These are phyloP conservation scores for Zaprionus tsacasi DNA, from an alignment of 1,140 invertebrate species.

Conservation along the genomic window DNA sequence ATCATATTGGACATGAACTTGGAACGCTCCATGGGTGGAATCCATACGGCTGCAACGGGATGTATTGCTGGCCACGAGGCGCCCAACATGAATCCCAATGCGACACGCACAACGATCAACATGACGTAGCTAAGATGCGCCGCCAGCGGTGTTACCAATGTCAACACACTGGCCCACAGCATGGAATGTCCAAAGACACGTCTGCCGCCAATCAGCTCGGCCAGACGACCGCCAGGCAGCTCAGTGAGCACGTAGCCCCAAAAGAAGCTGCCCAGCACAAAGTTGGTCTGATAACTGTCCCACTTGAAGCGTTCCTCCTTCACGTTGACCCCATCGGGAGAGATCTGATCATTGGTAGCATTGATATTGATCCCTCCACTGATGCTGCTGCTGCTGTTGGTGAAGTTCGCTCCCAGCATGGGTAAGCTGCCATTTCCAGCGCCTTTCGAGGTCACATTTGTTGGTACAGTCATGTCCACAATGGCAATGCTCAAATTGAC, in stretches of 20 bases:
- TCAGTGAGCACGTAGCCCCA: conserved; percentile 95
- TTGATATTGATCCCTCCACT: background rate
- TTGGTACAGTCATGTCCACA: conserved; percentile 90
- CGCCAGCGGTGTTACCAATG: conserved; percentile 91
- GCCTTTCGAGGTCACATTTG: conserved; percentile 79
- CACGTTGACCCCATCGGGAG: conserved; percentile 51
- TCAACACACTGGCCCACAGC: conserved; percentile 91
- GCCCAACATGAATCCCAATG: conserved; percentile 91
- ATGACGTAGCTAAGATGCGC: conserved; percentile 87
- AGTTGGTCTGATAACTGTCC: conserved; percentile 90
- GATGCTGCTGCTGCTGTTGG: conserved; percentile 3
- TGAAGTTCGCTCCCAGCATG: conserved; percentile 66
- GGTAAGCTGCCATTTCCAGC: conserved; percentile 55
- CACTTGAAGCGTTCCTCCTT: conserved; percentile 86
- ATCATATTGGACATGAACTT: conserved; percentile 95
- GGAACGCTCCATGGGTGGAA: conserved; percentile 94
- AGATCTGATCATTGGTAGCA: conserved; percentile 16
- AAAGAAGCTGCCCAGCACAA: conserved; percentile 93
- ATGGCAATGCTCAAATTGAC: conserved; percentile 96
- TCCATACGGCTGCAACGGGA: conserved; percentile 95
- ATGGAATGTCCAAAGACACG: conserved; percentile 94
- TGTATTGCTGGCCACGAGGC: conserved; percentile 96
- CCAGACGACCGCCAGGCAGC: conserved; percentile 92
- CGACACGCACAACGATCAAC: conserved; percentile 87
- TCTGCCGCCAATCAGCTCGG: conserved; percentile 91